A percentile compares a stretch with the other conserved stretches of the same genome.
phyloP scores from a whole-genome alignment of 1,140 invertebrate genomes.

The Trachymyrmex cornetzi region DNA sequence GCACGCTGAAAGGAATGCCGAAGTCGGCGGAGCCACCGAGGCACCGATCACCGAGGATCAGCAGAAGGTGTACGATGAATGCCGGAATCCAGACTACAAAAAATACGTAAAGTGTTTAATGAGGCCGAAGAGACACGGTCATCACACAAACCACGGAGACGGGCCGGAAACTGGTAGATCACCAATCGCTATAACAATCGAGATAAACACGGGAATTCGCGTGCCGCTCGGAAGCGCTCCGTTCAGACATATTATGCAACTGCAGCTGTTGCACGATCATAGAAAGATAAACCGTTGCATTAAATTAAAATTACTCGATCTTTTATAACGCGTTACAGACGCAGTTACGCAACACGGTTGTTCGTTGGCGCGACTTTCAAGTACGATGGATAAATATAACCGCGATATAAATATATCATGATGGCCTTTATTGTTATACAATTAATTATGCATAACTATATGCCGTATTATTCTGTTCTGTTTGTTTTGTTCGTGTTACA shows the following conservation, averaged over 20 bases:
- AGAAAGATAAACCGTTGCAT: slow-evolving; percentile 1
- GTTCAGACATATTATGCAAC: slow-evolving; percentile 40
- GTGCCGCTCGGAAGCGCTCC: background rate
- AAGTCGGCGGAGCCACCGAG: background rate
- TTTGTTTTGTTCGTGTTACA: background rate
- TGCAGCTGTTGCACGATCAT: slow-evolving; percentile 28
- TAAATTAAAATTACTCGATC: slow-evolving; percentile 49
- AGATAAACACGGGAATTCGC: slow-evolving; percentile 40
- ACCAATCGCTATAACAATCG: slow-evolving; percentile 33
- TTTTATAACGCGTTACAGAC: slow-evolving; percentile 15
- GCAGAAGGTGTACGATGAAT: slow-evolving; percentile 70
- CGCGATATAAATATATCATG: background rate
- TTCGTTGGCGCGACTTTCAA: slow-evolving; percentile 25
- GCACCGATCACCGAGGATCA: slow-evolving; percentile 39
- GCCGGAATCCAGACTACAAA: slow-evolving; percentile 82
- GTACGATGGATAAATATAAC: background rate
- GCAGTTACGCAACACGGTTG: slow-evolving; percentile 30
- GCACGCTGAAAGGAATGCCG: background rate
- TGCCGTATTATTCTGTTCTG: too few relatives aligned
- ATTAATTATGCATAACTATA: slow-evolving; percentile 8
- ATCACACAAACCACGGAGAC: slow-evolving; percentile 50
- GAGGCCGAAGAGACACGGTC: slow-evolving; percentile 81
- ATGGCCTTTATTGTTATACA: background rate
- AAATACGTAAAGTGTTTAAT: slow-evolving; percentile 83
- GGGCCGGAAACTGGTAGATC: slow-evolving; percentile 64